Conservation (phyloP, 2,113 vertebrate genomes). For the Menura novaehollandiae region DNA sequence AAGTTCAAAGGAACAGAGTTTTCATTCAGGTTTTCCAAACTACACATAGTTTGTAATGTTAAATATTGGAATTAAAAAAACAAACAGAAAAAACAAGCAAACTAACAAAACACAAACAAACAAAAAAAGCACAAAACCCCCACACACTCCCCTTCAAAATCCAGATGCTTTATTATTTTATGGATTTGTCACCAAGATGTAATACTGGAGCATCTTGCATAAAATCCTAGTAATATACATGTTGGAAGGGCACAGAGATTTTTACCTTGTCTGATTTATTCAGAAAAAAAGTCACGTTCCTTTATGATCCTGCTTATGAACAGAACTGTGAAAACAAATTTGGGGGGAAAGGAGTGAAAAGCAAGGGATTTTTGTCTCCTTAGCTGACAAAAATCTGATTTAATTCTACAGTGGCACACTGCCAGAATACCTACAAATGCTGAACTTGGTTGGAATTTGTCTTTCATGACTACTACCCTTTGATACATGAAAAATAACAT, state of each 20-base stretch:
- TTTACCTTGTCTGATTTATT: background rate
- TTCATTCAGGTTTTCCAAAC: background rate
- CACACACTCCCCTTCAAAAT: background rate
- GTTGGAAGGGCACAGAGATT: background rate
- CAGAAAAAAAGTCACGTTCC: background rate
- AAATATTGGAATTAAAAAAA: background rate
- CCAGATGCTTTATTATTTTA: background rate
- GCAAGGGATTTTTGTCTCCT: background rate
- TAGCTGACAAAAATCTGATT: background rate
- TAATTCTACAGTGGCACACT: background rate
- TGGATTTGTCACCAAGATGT: background rate
- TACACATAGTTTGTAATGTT: background rate
- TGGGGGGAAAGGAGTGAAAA: background rate
- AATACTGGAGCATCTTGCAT: background rate
- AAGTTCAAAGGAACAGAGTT: background rate
- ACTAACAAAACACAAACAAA: background rate
- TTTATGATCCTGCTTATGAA: background rate
- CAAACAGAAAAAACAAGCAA: background rate
- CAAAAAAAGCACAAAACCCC: background rate
- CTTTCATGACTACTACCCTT: background rate
- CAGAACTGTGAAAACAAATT: background rate
- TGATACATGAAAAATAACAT: background rate
- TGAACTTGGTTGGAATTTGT: background rate
- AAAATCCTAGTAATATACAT: background rate
- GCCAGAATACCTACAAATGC: background rate